Conservation (phyloP, 2,113 vertebrate species). For the Clarias batrachus region DNA sequence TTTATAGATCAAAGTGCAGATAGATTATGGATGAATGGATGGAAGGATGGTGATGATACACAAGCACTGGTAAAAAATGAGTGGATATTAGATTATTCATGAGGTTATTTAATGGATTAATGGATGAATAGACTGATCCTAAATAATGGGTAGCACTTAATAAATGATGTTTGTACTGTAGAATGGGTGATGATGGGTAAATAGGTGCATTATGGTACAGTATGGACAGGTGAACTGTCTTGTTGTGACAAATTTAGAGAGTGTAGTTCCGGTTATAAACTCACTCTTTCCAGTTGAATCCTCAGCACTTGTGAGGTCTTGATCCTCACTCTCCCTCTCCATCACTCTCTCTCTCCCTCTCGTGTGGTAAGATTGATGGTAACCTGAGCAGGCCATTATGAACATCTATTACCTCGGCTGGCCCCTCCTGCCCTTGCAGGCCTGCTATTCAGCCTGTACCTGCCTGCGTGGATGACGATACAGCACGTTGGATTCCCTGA, state of each 20-base stretch:
- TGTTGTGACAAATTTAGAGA: background rate
- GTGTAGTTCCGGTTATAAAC: background rate
- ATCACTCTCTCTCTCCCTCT: background rate
- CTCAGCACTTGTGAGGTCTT: background rate
- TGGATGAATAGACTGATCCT: background rate
- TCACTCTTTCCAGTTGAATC: background rate
- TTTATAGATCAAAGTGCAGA: too few relatives aligned
- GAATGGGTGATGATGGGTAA: background rate
- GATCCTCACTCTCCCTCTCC: background rate
- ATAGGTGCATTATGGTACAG: background rate
- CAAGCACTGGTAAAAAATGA: too few relatives aligned
- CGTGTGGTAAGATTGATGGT: constrained; percentile 2
- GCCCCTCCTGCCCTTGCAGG: background rate
- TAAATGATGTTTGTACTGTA: background rate
- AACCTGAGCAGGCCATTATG: constrained; percentile 27
- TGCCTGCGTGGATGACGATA: constrained; percentile 59
- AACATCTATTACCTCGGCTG: background rate
- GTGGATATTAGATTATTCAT: too few relatives aligned
- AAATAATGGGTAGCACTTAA: background rate
- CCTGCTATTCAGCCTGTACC: constrained; percentile 49
- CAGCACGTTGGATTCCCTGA: constrained; percentile 65
- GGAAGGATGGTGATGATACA: too few relatives aligned
- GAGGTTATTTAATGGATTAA: background rate
- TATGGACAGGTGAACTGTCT: background rate
- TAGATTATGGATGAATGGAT: background rate